Conservation (phyloP, 2,888 invertebrate species). For the Alcis repandata region DNA sequence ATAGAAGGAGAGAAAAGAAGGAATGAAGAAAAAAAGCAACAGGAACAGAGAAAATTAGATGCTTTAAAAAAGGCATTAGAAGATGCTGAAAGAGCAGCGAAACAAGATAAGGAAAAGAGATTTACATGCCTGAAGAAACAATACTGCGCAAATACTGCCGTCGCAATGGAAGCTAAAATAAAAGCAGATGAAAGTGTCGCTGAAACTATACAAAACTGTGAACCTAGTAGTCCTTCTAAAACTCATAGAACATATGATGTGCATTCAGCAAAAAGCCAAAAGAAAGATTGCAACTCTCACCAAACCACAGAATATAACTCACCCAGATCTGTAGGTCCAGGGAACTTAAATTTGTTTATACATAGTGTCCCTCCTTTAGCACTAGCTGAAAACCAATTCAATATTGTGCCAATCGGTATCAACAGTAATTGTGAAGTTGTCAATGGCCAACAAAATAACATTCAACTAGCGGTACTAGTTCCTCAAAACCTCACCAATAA, state of each 20-base stretch:
- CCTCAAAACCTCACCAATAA: conserved; percentile 81
- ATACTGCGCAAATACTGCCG: conserved; percentile 45
- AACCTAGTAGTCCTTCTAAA: conserved; percentile 72
- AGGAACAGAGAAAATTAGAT: conserved; percentile 91
- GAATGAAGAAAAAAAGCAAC: conserved; percentile 89
- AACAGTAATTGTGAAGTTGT: conserved; percentile 73
- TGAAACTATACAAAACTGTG: conserved; percentile 56
- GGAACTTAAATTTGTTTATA: conserved; percentile 77
- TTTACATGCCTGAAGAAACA: conserved; percentile 71
- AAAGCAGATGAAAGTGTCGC: conserved; percentile 56
- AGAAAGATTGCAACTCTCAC: conserved; percentile 73
- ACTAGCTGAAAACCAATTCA: conserved; percentile 76
- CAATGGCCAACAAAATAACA: conserved; percentile 77
- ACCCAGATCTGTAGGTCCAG: conserved; percentile 75
- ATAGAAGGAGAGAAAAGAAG: conserved; percentile 90
- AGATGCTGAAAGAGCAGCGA: conserved; percentile 91
- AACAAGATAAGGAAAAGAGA: conserved; percentile 88
- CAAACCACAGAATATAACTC: conserved; percentile 79
- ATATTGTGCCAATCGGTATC: conserved; percentile 79
- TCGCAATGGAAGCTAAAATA: conserved; percentile 56
- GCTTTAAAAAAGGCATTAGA: conserved; percentile 92
- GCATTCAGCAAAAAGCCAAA: conserved; percentile 75
- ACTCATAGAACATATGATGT: conserved; percentile 77
- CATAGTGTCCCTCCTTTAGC: conserved; percentile 79
- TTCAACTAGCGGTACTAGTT: conserved; percentile 88